Percentiles rank a stretch among this genome's conserved stretches.
These are phyloP conservation scores for Entomobrya multifasciata DNA, from an alignment of 2,888 invertebrate genomes.

Conservation along the genomic window DNA sequence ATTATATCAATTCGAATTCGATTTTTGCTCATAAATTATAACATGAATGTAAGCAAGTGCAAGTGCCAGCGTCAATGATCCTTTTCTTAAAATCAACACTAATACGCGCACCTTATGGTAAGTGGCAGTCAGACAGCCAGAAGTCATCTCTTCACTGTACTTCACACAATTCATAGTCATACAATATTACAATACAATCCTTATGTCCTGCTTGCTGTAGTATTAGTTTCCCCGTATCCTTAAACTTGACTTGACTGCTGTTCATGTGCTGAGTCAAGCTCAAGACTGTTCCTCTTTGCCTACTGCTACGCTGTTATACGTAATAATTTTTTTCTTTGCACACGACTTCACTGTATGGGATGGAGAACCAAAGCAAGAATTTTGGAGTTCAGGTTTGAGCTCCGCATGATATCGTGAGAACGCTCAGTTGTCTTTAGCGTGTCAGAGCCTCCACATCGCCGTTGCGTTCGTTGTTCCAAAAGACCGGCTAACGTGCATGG, in stretches of 20 bases:
- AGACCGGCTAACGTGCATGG: slow-evolving; percentile 72
- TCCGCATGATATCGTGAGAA: slow-evolving; percentile 49
- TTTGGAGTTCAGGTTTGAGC: slow-evolving; percentile 44
- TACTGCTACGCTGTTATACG: neutral
- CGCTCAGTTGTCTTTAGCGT: slow-evolving; percentile 72
- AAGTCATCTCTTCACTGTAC: neutral
- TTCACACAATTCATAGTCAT: no score
- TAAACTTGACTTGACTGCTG: slow-evolving; percentile 55
- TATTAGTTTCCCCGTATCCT: slow-evolving; percentile 54
- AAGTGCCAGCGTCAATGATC: no score
- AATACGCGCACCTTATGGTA: neutral
- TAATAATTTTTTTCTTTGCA: neutral
- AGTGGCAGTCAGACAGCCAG: no score
- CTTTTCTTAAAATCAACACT: no score
- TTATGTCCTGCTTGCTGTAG: neutral
- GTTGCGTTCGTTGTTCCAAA: slow-evolving; percentile 66
- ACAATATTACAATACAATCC: neutral
- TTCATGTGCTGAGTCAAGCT: neutral
- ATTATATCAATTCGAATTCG: no score
- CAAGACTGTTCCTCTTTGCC: neutral
- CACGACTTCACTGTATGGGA: neutral
- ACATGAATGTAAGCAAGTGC: no score
- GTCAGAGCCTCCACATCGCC: slow-evolving; percentile 76
- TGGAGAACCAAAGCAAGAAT: neutral
- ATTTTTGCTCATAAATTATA: no score